Percentiles rank a stretch among this genome's conserved stretches.
These are phyloP conservation scores for Muscicapa comitata DNA, from an alignment of 2,797 vertebrate species.

Conservation along the genomic window DNA sequence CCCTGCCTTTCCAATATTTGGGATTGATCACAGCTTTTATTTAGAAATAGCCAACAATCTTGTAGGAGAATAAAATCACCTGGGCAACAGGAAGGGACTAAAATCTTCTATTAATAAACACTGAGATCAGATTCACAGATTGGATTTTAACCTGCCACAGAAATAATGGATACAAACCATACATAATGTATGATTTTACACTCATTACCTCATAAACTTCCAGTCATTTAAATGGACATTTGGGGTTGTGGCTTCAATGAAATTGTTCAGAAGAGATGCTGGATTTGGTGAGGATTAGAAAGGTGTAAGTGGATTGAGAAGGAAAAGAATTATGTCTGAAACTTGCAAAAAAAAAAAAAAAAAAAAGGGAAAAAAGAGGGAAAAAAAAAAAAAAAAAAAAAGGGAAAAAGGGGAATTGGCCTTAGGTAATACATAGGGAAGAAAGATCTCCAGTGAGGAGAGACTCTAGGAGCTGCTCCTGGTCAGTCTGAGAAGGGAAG, in stretches of 20 bases:
- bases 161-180: not conserved
- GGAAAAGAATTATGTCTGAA: not conserved
- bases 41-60: not conserved
- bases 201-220: not conserved
- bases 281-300: not conserved
- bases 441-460: not conserved
- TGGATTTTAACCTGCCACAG: not conserved
- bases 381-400: not conserved
- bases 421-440: not conserved
- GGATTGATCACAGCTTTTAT: not conserved
- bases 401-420: fast-evolving
- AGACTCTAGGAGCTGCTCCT: not conserved
- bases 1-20: not conserved
- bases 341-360: not conserved
- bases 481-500: not conserved
- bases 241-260: not conserved
- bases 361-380: not conserved
- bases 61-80: not conserved
- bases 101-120: not conserved
- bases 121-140: not conserved
- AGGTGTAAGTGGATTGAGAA: not conserved
- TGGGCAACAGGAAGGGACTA: not conserved
- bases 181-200: not conserved
- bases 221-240: not conserved
- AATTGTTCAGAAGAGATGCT: not conserved